These are phyloP conservation scores for Epizoanthus scotinus DNA, from an alignment of 92 coral and sea anemone species.

Conservation along the genomic window DNA sequence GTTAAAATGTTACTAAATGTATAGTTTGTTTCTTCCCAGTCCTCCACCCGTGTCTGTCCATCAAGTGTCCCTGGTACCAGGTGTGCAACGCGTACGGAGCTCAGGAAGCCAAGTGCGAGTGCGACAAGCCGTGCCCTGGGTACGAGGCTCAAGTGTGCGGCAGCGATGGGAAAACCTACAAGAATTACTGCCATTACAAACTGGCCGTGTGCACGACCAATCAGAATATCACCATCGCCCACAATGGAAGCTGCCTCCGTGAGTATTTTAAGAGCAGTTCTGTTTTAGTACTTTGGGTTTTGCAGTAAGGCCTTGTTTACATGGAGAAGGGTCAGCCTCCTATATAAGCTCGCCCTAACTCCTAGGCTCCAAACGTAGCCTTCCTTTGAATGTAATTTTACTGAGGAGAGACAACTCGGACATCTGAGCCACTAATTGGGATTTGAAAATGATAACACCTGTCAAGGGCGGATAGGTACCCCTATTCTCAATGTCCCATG, in stretches of 20 bases:
- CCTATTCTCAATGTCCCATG: no score
- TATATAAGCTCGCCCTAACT: no score
- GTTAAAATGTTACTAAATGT: neutral
- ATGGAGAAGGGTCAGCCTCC: no score
- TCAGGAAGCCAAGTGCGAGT: slow-evolving; percentile 24
- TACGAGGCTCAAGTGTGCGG: slow-evolving; percentile 30
- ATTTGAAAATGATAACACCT: no score
- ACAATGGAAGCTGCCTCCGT: slow-evolving; percentile 28
- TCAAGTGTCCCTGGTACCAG: slow-evolving; percentile 36
- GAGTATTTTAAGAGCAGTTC: neutral
- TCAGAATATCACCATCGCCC: slow-evolving; percentile 6
- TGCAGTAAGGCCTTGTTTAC: no score
- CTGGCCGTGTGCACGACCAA: slow-evolving; percentile 2
- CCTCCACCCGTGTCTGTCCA: slow-evolving; percentile 29
- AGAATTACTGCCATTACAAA: slow-evolving; percentile 23
- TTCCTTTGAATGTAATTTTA: no score
- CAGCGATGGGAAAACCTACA: slow-evolving; percentile 19
- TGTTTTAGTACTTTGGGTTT: neutral
- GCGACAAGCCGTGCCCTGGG: slow-evolving; percentile 19
- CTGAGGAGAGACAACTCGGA: no score
- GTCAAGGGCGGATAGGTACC: no score
- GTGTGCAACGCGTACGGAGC: slow-evolving; percentile 32
- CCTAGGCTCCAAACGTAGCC: no score
- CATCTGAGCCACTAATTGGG: no score
- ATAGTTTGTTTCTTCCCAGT: neutral